Conservation (phyloP, 1,140 invertebrate species). For the Danaus plexippus region DNA sequence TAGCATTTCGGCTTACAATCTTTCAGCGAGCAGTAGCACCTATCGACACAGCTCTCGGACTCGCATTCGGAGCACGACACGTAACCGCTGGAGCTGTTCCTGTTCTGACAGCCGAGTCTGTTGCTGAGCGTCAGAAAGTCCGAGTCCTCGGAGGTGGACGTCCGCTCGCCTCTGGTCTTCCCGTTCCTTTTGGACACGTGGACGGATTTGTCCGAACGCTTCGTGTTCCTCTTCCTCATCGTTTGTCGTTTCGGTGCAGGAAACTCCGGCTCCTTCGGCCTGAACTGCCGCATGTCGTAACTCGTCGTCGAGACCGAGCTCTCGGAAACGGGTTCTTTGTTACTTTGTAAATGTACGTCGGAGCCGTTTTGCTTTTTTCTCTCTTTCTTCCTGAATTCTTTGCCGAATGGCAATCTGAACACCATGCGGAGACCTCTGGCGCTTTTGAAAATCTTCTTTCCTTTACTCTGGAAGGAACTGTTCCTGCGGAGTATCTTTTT, state of each 20-base stretch:
- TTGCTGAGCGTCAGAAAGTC: constrained; percentile 74
- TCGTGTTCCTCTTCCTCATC: constrained; percentile 59
- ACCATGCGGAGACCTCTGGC: constrained; percentile 73
- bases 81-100: constrained; percentile 81
- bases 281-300: constrained; percentile 74
- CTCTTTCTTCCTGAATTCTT: constrained; percentile 70
- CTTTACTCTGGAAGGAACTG: constrained; percentile 69
- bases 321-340: constrained; percentile 68
- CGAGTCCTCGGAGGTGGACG: constrained; percentile 78
- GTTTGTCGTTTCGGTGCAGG: constrained; percentile 57
- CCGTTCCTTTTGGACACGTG: constrained; percentile 57
- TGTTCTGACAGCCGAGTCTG: constrained; percentile 73
- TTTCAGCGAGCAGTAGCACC: constrained; percentile 79
- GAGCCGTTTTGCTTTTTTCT: constrained; percentile 32
- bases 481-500: constrained; percentile 75
- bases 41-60: constrained; percentile 83
- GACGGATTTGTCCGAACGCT: constrained; percentile 54
- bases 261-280: constrained; percentile 66
- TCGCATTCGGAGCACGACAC: constrained; percentile 91
- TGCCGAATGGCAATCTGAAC: constrained; percentile 67
- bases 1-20: constrained; percentile 54
- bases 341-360: constrained; percentile 33
- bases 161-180: constrained; percentile 65
- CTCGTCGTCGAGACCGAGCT: constrained; percentile 74
- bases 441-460: constrained; percentile 70